phyloP scores from a whole-genome alignment of 53 echinoderm and acorn worm species.

The Apostichopus leukothele region DNA sequence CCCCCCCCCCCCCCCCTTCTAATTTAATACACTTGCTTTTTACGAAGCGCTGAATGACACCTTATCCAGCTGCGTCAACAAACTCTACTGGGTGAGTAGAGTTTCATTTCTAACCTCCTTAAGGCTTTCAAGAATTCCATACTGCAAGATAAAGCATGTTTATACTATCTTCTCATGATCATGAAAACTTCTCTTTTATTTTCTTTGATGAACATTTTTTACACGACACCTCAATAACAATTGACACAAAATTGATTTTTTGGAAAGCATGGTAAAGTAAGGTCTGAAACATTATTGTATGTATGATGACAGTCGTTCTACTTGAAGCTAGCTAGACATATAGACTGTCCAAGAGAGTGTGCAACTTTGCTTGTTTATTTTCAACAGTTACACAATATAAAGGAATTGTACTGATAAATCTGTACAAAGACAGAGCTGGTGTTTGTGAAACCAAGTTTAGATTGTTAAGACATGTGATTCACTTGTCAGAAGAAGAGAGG shows the following conservation, averaged over 20 bases:
- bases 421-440: too few species aligned
- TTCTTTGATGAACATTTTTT: not conserved
- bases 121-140: not conserved
- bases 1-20: too few species aligned
- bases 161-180: not conserved
- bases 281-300: too few species aligned
- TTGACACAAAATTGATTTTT: not conserved
- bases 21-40: not conserved
- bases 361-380: too few species aligned
- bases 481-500: too few species aligned
- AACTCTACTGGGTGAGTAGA: not conserved
- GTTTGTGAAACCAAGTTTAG: too few species aligned
- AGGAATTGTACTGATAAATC: too few species aligned
- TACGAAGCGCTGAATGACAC: slow-evolving; percentile 11
- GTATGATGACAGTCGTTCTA: too few species aligned
- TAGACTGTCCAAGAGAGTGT: too few species aligned
- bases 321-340: too few species aligned
- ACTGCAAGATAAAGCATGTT: not conserved
- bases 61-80: slow-evolving; percentile 13
- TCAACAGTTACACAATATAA: too few species aligned
- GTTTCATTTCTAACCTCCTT: slow-evolving; percentile 8
- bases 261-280: not conserved
- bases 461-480: too few species aligned
- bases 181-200: not conserved
- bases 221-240: not conserved